A percentile compares a stretch with the other conserved stretches of the same genome.
Conservation (phyloP, 2,797 vertebrate species). For the Crocidura indochinensis region DNA sequence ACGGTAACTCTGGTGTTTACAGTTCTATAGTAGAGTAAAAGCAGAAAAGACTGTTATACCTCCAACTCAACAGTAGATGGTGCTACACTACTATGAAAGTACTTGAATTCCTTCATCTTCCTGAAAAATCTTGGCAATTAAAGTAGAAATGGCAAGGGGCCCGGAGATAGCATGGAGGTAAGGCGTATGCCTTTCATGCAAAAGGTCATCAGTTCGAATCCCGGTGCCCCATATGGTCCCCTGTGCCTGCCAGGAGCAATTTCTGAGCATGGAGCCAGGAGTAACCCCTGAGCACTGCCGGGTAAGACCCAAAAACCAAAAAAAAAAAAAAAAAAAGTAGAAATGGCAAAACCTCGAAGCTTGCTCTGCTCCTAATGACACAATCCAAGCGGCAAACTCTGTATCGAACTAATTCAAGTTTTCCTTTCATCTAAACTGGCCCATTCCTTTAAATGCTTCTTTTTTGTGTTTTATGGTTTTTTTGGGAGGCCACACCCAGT, state of each 20-base stretch:
- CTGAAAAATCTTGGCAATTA: neutral
- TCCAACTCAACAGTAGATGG: slow-evolving; percentile 65
- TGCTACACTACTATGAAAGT: neutral
- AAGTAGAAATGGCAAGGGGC: neutral
- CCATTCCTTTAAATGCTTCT: neutral
- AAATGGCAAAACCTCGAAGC: neutral
- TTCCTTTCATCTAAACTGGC: slow-evolving; percentile 19
- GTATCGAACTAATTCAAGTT: neutral
- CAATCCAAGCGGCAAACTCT: neutral
- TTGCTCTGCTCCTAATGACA: slow-evolving; percentile 3
- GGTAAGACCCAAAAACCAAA: no score
- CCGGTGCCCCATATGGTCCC: no score
- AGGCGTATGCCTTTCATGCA: no score
- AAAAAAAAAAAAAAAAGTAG: no score
- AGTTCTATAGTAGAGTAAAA: neutral
- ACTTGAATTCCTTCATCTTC: neutral
- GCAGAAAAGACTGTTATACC: slow-evolving; percentile 39
- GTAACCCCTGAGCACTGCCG: no score
- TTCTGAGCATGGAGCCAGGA: no score
- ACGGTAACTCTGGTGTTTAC: neutral
- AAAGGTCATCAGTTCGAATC: no score
- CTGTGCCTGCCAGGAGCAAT: no score
- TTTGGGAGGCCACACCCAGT: no score
- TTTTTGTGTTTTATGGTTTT: no score
- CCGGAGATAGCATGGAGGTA: no score